Base-by-base conservation (phyloP, 1,140 invertebrate species). In the Procambarus clarkii region DNA sequence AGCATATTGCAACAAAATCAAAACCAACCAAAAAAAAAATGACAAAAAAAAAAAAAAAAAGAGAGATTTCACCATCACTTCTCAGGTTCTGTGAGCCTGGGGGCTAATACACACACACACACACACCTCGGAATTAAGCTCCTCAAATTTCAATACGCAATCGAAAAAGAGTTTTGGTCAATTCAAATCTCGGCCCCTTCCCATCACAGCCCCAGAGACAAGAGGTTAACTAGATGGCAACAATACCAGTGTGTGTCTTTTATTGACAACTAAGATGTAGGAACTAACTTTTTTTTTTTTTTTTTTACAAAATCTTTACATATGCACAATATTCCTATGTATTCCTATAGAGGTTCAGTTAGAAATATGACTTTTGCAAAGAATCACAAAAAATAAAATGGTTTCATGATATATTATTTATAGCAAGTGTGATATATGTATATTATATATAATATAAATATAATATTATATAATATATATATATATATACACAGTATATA, bases 271-370 rank as follows among this genome's bases (percentile, higher is more conserved):
- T 85, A 85, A 44, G 60, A 85, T 85, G 45, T 44, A 85, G 24
- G 69, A 54, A 54, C 82, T 85, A 85, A n/a, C 45, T 44, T n/a
- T 54, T 54, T 34, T 34, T 34, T 34, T 34, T 34, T 54, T 54
- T 54, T 85, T 85, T 85, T 85, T 64, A 48, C 60, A 69, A 85
- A 85, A 85, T 46, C 82, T 85, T 85, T 85, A 85, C 82, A 85
- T 60, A 34, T 85, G 82, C 82, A 85, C 82, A 85, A 85, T 85
- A 71, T 48, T n/a, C 46, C n/a, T 71, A 64, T 85, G 74, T 85
- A 71, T 48, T n/a, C 46, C n/a, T 71, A 64, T 85, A 64, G 60
- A 71, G 46, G 15, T 71, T 85, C 69, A 71, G 69, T 85, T 85
- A 85, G 82, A 64, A 85, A 85, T 64, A 71, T 85, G 82, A 85